phyloP scores from a whole-genome alignment of 1,140 invertebrate species.

The Leptonema lineaticorne region DNA sequence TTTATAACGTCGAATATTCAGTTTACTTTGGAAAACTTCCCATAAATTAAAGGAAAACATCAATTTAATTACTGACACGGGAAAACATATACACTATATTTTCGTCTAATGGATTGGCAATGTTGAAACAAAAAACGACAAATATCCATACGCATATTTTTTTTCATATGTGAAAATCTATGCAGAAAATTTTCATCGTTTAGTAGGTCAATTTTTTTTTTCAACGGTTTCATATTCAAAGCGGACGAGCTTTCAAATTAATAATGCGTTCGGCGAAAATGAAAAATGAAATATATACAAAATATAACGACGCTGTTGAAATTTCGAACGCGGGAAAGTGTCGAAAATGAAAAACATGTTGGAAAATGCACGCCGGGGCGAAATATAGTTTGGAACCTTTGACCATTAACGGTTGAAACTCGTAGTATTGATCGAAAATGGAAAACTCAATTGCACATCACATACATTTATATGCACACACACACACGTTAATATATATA shows the following conservation, averaged over 20 bases:
- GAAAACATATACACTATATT: too few relatives aligned
- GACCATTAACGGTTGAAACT: not conserved
- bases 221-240: not conserved
- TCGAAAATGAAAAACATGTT: too few relatives aligned
- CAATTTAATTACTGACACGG: too few relatives aligned
- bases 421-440: not conserved
- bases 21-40: too few relatives aligned
- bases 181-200: slow-evolving; percentile 7
- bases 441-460: not conserved
- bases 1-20: too few relatives aligned
- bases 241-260: not conserved
- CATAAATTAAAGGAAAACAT: too few relatives aligned
- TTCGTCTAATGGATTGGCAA: too few relatives aligned
- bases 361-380: not conserved
- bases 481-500: not conserved
- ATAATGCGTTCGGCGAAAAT: not conserved
- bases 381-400: not conserved
- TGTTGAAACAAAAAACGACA: too few relatives aligned
- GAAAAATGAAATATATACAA: not conserved
- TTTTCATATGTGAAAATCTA: not conserved
- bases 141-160: too few relatives aligned
- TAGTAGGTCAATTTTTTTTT: not conserved
- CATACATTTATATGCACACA: not conserved
- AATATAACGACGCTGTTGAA: too few relatives aligned
- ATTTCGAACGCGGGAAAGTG: too few relatives aligned